Percentiles rank a stretch among this genome's conserved stretches.
phyloP scores from a whole-genome alignment of 2,113 vertebrate species.

The Prietella phreatophila region DNA sequence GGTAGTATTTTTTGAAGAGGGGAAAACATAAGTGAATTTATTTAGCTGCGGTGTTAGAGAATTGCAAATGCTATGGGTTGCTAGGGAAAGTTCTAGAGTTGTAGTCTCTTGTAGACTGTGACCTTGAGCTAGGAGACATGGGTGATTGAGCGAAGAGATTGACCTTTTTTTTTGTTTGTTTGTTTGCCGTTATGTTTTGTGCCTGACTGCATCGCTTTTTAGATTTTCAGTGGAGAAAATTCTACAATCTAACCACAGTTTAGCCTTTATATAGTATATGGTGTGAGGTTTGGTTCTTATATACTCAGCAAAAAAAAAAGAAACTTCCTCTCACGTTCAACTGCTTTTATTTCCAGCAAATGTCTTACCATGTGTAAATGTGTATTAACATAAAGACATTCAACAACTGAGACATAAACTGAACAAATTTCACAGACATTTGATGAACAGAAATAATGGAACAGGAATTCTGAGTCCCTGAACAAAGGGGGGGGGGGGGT shows the following conservation, averaged over 20 bases:
- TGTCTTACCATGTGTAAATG: too few species aligned
- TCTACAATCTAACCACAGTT: not conserved
- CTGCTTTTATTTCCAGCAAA: too few species aligned
- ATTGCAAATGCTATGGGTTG: not conserved
- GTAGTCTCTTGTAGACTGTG: not conserved
- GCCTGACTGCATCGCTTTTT: not conserved
- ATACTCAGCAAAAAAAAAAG: too few species aligned
- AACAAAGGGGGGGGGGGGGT: too few species aligned
- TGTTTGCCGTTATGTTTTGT: not conserved
- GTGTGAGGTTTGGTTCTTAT: not conserved
- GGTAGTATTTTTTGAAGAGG: not conserved
- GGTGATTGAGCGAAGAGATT: not conserved
- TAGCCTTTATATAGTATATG: not conserved
- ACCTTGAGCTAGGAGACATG: not conserved
- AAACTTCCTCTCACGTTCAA: too few species aligned
- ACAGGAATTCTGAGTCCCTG: too few species aligned
- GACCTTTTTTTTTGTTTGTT: not conserved
- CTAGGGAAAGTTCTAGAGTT: not conserved
- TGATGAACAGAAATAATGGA: too few species aligned
- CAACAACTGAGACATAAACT: too few species aligned
- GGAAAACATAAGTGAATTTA: not conserved
- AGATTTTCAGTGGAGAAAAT: not conserved
- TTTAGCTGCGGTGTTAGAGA: not conserved
- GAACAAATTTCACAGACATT: too few species aligned
- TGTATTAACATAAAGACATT: too few species aligned